Evolutionary conservation across 2,888 invertebrate species (phyloP).

Genomic region (Serripes groenlandicus): DNA sequence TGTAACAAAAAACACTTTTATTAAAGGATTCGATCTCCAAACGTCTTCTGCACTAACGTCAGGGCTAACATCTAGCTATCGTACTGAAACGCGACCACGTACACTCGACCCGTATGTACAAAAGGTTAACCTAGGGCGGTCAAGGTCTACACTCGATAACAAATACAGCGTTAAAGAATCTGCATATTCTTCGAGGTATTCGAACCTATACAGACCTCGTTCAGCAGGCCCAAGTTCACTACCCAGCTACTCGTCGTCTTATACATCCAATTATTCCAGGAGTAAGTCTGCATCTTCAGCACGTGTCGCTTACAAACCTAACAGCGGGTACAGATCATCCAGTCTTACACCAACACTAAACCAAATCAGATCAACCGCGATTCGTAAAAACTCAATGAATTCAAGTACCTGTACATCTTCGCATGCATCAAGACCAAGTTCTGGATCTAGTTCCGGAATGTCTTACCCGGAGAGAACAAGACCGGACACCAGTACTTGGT

Average conservation of each 20-base stretch:
- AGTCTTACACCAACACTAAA: slow-evolving; percentile 14
- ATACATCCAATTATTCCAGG: neutral
- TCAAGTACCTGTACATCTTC: no score
- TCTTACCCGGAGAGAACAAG: neutral
- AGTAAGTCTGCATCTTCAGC: neutral
- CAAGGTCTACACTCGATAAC: neutral
- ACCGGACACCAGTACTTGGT: neutral
- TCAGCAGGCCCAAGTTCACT: neutral
- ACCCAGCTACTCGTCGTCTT: neutral
- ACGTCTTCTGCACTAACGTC: neutral
- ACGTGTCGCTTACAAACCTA: neutral
- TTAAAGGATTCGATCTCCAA: slow-evolving; percentile 44
- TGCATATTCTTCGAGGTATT: neutral
- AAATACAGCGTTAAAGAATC: neutral
- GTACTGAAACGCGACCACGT: neutral
- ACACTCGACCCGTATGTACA: neutral
- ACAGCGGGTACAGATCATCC: neutral
- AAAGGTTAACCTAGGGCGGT: neutral
- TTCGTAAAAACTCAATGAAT: slow-evolving; percentile 11
- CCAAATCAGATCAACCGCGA: neutral
- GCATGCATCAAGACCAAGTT: neutral
- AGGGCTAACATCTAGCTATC: neutral
- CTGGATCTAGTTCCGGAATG: neutral
- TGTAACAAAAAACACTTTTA: slow-evolving; percentile 41
- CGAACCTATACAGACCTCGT: neutral